Evolutionary conservation across 2,888 invertebrate species (phyloP), one percentile per base, ranked within the genome.

Genomic region (Anagyrus pseudococci): DNA sequence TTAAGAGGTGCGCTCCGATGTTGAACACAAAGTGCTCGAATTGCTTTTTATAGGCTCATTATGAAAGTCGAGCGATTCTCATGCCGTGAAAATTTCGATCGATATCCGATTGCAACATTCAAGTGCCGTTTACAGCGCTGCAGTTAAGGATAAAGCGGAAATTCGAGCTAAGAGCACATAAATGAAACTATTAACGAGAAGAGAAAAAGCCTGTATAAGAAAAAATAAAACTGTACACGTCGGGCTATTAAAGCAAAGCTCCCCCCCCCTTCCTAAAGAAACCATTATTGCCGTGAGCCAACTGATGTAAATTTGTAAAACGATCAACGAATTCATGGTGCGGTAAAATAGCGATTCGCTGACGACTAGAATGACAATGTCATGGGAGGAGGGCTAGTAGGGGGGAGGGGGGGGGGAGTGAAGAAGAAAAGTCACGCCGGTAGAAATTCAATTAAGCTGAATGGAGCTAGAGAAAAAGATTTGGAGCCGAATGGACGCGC

Each of bases 361-460:
- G 71, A 70, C 70, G 67, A 69, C 63, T 67, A 67, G 66, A 71
- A 71, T 69, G 69, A 69, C 68, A 70, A 69, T 60, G 62, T 57
- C 64, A 50, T 49, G 33, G 55, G 67, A 17, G 4, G 47, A 0
- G 20, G 41, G 22, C 7, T 13, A 6, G 3, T 0, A 17, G 41
- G 10, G 17, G 10, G 17, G 17, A 33, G 17, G 17, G 22, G 15
- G 19, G n/a, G 22, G 19, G 17, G 25, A 44, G 25, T 15, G 4
- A 55, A 26, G 37, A 50, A 41, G 26, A 22, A 50, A 26, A 29
- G 48, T 44, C 43, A 52, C 20, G 25, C 48, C 58, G 64, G 54
- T 79, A 82, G 81, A 82, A 83, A 83, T 83, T 83, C 83, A 83
- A 83, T 83, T 83, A 84, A 83, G 82, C 83, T 84, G 83, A 83